phyloP scores from a whole-genome alignment of 2,888 invertebrate genomes.

The Nasonovia ribisnigri region DNA sequence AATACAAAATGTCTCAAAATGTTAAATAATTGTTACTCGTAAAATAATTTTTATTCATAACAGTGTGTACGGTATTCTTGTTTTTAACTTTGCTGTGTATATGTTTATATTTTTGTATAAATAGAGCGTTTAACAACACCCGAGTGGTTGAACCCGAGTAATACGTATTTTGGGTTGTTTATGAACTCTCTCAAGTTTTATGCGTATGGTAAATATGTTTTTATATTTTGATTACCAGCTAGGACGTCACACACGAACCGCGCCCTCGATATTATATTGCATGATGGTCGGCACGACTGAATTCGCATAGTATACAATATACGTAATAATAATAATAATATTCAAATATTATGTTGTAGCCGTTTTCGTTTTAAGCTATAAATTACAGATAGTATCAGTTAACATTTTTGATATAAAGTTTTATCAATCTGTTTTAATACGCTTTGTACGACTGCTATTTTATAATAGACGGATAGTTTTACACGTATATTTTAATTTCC shows the following conservation, averaged over 20 bases:
- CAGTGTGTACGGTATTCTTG: neutral
- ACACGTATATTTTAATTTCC: too few species aligned
- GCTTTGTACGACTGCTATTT: neutral
- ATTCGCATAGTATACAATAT: neutral
- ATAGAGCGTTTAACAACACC: neutral
- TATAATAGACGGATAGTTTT: too few species aligned
- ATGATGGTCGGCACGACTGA: neutral
- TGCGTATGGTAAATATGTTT: neutral
- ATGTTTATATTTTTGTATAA: neutral
- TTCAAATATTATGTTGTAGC: neutral
- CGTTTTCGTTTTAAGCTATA: neutral
- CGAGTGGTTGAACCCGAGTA: neutral
- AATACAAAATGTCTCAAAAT: neutral
- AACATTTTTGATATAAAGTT: neutral
- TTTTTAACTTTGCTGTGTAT: neutral
- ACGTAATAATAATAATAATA: neutral
- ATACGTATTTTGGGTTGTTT: constrained; percentile 6
- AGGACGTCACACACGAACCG: neutral
- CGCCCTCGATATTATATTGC: neutral
- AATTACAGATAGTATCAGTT: neutral
- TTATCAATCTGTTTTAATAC: neutral
- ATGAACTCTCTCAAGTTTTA: neutral
- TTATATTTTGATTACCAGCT: neutral
- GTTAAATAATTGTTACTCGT: neutral
- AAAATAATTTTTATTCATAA: neutral